phyloP scores from a whole-genome alignment of 2,113 vertebrate species.

The Muntiacus reevesi region DNA sequence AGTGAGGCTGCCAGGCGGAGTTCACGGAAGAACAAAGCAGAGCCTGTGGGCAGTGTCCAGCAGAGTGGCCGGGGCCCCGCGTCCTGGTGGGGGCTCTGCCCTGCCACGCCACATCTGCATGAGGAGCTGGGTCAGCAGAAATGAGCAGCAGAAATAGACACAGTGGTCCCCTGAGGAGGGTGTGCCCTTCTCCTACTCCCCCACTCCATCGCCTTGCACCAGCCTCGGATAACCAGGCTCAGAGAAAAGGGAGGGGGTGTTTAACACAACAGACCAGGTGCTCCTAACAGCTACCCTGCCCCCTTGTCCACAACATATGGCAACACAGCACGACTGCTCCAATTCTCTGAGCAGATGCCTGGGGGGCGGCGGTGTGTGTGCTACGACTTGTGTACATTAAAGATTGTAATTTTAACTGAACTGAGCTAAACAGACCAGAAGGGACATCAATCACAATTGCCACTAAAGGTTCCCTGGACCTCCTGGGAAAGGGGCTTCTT shows the following conservation, averaged over 20 bases:
- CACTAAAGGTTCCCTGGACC: background rate
- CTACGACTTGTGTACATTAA: background rate
- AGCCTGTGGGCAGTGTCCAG: rapidly evolving
- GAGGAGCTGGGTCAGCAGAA: no score
- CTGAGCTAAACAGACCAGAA: background rate
- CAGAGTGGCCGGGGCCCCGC: background rate
- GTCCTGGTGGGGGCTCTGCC: background rate
- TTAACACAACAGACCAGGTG: background rate
- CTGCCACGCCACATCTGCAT: rapidly evolving
- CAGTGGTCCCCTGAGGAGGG: background rate
- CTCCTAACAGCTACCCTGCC: background rate
- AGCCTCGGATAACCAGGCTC: background rate
- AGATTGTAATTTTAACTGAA: background rate
- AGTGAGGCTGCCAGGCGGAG: background rate
- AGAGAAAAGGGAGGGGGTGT: background rate
- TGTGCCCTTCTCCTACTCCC: background rate
- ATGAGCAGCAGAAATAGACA: background rate
- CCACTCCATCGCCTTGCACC: no score
- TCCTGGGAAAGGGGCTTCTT: background rate
- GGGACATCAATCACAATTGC: background rate
- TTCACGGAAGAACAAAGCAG: background rate
- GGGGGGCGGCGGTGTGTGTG: background rate
- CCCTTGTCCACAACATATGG: rapidly evolving
- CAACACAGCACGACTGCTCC: background rate
- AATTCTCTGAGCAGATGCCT: background rate